Evolutionary conservation across 1,140 invertebrate species (phyloP).

Genomic region (Mamestra configurata): DNA sequence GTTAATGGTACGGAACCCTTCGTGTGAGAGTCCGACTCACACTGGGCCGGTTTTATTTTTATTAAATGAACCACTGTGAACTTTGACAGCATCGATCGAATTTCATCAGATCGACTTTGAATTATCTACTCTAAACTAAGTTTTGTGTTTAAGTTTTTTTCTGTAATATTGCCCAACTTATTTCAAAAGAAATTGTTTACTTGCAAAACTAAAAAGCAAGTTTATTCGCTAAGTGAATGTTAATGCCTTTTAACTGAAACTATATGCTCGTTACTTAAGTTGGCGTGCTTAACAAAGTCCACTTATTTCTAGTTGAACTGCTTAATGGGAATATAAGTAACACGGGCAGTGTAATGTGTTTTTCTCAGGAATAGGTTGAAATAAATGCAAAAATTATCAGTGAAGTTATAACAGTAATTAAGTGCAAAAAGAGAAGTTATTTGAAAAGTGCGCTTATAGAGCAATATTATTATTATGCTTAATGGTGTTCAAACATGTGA

Average conservation of each 20-base stretch:
- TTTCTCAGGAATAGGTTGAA: background rate
- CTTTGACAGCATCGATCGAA: no score
- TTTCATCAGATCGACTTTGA: no score
- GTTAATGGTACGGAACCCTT: no score
- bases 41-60: no score
- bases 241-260: background rate
- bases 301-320: background rate
- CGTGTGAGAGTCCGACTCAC: no score
- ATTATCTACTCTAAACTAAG: no score
- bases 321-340: background rate
- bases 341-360: background rate
- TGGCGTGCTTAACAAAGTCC: background rate
- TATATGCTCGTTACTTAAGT: background rate
- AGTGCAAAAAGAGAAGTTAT: background rate
- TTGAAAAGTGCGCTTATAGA: background rate
- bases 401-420: background rate
- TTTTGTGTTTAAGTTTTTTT: no score
- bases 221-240: background rate
- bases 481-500: background rate
- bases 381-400: background rate
- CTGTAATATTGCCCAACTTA: no score
- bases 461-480: background rate
- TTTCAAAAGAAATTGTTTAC: background rate
- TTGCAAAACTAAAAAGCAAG: background rate
- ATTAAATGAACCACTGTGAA: no score